Conservation (phyloP, 2,797 vertebrate species). For the Oreochromis grahami region DNA sequence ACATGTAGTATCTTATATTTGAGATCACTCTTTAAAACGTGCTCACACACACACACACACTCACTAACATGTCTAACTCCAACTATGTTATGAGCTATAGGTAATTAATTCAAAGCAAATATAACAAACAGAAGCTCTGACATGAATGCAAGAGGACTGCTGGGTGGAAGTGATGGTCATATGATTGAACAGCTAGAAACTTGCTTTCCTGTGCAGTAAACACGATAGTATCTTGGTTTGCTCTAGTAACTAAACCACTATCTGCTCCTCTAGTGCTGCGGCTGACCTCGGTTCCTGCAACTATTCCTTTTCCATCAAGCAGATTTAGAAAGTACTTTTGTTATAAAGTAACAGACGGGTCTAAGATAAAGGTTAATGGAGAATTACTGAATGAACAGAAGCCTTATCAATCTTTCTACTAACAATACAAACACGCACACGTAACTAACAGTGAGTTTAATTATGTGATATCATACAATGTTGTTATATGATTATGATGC, state of each 20-base stretch:
- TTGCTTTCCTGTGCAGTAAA: background rate
- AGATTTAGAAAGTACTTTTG: background rate
- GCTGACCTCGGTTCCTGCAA: background rate
- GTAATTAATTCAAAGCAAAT: background rate
- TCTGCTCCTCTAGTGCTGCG: background rate
- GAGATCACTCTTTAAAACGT: background rate
- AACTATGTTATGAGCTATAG: background rate
- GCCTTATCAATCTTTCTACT: background rate
- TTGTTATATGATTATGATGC: background rate
- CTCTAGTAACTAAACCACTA: background rate
- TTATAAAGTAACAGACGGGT: background rate
- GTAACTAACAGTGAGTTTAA: background rate
- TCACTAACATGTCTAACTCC: background rate
- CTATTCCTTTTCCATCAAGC: background rate
- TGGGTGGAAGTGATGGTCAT: background rate
- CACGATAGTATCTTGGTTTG: background rate
- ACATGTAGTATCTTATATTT: background rate
- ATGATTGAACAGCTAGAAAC: background rate
- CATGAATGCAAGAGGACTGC: background rate
- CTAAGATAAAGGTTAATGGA: background rate
- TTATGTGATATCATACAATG: background rate
- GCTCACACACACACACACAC: background rate
- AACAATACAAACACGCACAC: background rate
- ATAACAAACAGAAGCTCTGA: background rate
- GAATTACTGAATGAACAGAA: background rate